Base-by-base conservation (phyloP, 2,113 vertebrate species). In the Hippocampus zosterae region DNA sequence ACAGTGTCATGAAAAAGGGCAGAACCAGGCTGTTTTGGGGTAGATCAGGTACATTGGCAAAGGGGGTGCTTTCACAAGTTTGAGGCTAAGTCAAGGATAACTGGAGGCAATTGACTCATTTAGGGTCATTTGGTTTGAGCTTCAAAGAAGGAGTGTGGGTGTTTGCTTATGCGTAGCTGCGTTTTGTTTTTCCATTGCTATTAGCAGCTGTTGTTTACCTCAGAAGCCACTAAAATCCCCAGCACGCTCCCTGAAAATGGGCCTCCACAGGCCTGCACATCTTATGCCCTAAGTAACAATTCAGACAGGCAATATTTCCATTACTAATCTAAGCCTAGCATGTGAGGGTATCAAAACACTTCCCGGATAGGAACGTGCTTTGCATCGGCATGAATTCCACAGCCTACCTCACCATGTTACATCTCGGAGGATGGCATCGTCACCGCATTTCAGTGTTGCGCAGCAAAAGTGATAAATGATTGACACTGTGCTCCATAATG, bases 241-340 rank as follows among this genome's bases (percentile, higher is more conserved):
- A 80, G 83, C 77, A 83, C 77, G 74, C 72, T 68, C 70, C 71
- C 74, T 83, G 77, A 75, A 84, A 87, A 79, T 80, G 62, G 67
- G 71, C 73, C 84, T 83, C 69, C 74, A 66, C 72, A 27, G 66
- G 1, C 48, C 79, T 78, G 29, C 2, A 6, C 76, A 72, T 78
- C 8, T 25, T 50, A 27, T 1, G 41, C 80, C 80, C 65, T n/a
- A 2, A 75, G 82, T 72, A 48, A 71, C 79, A 70, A 80, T 84
- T 76, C 77, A 74, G 64, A 48, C 9, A 18, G 77, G 75, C 72
- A 71, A 69, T 84, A 76, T 81, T 82, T 87, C 74, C 68, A 76
- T 79, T 75, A 82, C 74, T 67, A 67, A 72, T 78, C 73, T 73
- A 65, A 78, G 61, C 73, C 46, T 59, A 53, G 69, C 65, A 68